phyloP scores from a whole-genome alignment of 2,797 vertebrate species.

The Argentina silus region DNA sequence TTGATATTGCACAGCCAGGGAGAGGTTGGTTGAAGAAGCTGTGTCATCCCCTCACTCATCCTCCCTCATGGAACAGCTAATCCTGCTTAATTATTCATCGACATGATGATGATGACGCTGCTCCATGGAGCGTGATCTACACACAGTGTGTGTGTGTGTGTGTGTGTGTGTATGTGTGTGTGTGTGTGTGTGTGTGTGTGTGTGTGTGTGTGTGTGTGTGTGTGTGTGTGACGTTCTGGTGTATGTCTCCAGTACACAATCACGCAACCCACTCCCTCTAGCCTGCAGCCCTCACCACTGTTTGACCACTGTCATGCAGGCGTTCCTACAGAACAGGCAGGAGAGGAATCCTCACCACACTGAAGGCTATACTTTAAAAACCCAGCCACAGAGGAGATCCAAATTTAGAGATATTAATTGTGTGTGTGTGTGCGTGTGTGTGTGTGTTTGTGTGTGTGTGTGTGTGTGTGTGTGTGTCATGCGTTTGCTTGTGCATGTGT shows the following conservation, averaged over 20 bases:
- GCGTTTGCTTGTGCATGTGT: constrained; percentile 12
- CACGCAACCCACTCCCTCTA: constrained; percentile 3
- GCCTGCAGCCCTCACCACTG: constrained; percentile 1
- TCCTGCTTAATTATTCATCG: constrained; percentile 41
- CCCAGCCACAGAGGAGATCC: neutral
- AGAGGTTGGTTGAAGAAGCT: neutral
- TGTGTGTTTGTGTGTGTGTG: constrained; percentile 22
- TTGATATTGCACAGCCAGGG: neutral
- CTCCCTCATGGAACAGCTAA: neutral
- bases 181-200: constrained; percentile 27
- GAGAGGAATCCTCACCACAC: constrained; percentile 32
- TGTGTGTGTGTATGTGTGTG: neutral
- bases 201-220: constrained; percentile 37
- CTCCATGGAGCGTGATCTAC: constrained; percentile 19
- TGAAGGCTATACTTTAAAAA: constrained; percentile 26
- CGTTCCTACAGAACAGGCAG: constrained; percentile 13
- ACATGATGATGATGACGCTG: constrained; percentile 3
- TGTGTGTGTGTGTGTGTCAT: constrained; percentile 41
- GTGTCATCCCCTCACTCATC: neutral
- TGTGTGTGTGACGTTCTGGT: constrained; percentile 13
- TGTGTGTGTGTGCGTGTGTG: constrained; percentile 17
- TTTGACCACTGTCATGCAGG: constrained; percentile 22
- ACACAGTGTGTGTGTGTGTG: constrained; percentile 17
- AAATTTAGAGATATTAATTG: constrained; percentile 7
- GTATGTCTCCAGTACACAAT: constrained; percentile 1